A percentile compares a stretch with the other conserved stretches of the same genome.
Evolutionary conservation across 2,888 invertebrate species (phyloP).

Genomic region (Clunio marinus): DNA sequence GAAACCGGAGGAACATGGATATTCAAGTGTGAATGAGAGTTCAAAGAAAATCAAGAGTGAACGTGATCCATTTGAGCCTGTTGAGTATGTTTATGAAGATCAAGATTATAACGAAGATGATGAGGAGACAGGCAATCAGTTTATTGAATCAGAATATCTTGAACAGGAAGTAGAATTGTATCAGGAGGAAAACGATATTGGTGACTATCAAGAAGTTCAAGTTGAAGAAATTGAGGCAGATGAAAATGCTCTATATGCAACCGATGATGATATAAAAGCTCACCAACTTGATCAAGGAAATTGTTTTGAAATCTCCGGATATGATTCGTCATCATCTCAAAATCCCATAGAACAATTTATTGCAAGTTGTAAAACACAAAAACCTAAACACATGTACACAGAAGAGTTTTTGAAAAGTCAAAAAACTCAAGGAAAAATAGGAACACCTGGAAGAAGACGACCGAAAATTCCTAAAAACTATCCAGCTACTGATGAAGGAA

Average conservation of each 20-base stretch:
- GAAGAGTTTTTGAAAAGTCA: slow-evolving; percentile 17
- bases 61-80: too few species aligned
- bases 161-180: neutral
- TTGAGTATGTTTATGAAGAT: neutral
- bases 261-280: slow-evolving; percentile 20
- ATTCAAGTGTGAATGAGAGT: slow-evolving; percentile 26
- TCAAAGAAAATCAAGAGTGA: too few species aligned
- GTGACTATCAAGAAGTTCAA: slow-evolving; percentile 20
- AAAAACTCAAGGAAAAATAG: neutral
- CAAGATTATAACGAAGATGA: neutral
- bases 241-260: neutral
- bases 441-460: slow-evolving; percentile 28
- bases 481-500: slow-evolving; percentile 22
- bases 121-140: neutral
- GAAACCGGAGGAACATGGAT: slow-evolving; percentile 26
- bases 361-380: neutral
- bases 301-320: neutral
- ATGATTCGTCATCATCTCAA: neutral
- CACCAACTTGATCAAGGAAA: neutral
- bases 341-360: neutral
- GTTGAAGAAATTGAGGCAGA: neutral
- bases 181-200: neutral
- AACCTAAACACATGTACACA: slow-evolving; percentile 32
- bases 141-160: slow-evolving; percentile 21
- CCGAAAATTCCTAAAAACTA: slow-evolving; percentile 32